A percentile compares a stretch with the other conserved stretches of the same genome.
These are phyloP conservation scores for Leptodactylus fuscus DNA, from an alignment of 2,113 vertebrate species.

Conservation along the genomic window DNA sequence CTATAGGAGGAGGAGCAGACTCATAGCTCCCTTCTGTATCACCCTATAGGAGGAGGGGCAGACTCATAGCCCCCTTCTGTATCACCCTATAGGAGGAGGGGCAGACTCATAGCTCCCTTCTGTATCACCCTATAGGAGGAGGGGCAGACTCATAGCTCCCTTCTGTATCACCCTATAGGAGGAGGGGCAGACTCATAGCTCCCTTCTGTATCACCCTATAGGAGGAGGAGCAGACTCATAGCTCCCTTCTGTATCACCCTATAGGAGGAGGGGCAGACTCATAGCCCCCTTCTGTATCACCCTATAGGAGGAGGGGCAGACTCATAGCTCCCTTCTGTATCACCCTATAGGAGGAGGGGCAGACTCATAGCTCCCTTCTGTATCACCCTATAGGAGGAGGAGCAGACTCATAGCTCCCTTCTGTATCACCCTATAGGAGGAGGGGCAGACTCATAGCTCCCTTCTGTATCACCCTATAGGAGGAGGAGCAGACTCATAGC, in stretches of 20 bases:
- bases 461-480: neutral
- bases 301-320: neutral
- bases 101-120: neutral
- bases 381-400: neutral
- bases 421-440: neutral
- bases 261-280: neutral
- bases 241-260: neutral
- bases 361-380: neutral
- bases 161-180: neutral
- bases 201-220: neutral
- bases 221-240: neutral
- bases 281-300: neutral
- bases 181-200: neutral
- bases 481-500: neutral
- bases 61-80: neutral
- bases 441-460: neutral
- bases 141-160: neutral
- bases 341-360: neutral
- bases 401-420: neutral
- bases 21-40: neutral
- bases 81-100: neutral
- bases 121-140: neutral
- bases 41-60: neutral
- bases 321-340: neutral
- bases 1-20: neutral